Percentiles rank a stretch among this genome's conserved stretches.
Conservation (phyloP, 2,888 invertebrate species). For the Empis stercorea region DNA sequence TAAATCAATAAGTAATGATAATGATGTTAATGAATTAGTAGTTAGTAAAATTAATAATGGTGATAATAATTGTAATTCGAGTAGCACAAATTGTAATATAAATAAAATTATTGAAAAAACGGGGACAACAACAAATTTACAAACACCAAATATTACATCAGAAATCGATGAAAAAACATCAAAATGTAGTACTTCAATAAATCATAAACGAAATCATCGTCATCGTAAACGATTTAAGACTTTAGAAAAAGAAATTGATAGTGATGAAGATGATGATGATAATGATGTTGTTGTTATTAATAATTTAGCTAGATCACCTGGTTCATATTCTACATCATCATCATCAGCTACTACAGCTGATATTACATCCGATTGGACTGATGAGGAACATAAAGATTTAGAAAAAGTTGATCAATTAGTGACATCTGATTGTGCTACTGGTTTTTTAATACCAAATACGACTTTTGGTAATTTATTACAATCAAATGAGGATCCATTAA, state of each 20-base stretch:
- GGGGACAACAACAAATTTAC: no score
- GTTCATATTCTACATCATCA: conserved; percentile 26
- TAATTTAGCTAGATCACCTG: conserved; percentile 27
- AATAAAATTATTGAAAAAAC: no score
- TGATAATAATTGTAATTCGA: no score
- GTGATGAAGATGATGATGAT: conserved; percentile 1
- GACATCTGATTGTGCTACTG: conserved; percentile 32
- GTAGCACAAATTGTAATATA: no score
- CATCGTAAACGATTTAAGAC: no score
- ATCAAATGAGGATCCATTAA: conserved; percentile 33
- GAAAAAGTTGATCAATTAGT: conserved; percentile 19
- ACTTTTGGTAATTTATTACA: conserved; percentile 35
- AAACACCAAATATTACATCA: no score
- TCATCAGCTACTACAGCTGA: conserved; percentile 25
- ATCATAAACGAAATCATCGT: no score
- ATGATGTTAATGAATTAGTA: conserved; percentile 10
- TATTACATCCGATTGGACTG: conserved; percentile 28
- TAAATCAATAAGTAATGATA: conserved; percentile 7
- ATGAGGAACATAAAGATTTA: conserved; percentile 16
- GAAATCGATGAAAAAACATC: no score
- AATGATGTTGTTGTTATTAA: conserved; percentile 7
- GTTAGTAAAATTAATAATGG: not conserved
- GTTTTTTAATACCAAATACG: conserved; percentile 36
- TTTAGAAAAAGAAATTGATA: not conserved
- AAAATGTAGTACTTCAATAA: no score